Evolutionary conservation across 2,113 vertebrate species (phyloP).

Genomic region (Gracilinanus agilis): DNA sequence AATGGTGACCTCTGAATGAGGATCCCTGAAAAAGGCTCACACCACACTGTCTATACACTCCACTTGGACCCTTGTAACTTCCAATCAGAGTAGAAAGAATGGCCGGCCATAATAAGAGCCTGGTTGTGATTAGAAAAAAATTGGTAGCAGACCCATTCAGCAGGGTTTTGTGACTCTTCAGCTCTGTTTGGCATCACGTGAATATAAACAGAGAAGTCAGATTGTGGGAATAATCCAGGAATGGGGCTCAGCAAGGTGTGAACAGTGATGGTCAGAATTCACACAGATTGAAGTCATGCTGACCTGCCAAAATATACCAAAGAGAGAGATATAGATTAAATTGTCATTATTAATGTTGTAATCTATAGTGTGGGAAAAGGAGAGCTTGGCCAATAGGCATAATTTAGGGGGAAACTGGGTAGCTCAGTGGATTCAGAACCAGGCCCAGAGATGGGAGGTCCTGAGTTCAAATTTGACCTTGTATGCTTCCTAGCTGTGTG

Average conservation of each 20-base stretch:
- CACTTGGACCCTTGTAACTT: too few relatives aligned
- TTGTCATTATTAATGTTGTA: neutral
- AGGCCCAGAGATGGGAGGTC: too few relatives aligned
- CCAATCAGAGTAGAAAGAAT: too few relatives aligned
- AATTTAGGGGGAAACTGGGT: too few relatives aligned
- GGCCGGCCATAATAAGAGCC: neutral
- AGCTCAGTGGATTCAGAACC: too few relatives aligned
- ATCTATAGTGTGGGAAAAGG: neutral
- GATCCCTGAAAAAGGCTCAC: too few relatives aligned
- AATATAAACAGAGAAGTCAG: neutral
- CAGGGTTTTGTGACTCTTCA: neutral
- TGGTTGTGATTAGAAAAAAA: neutral
- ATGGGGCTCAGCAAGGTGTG: neutral
- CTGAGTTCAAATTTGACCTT: too few relatives aligned
- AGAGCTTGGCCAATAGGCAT: too few relatives aligned
- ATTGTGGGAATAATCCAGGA: neutral
- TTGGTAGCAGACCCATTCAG: neutral
- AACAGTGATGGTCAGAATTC: neutral
- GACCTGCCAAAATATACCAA: neutral
- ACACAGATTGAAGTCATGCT: neutral
- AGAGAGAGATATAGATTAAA: neutral
- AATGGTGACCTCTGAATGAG: neutral
- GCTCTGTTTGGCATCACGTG: neutral
- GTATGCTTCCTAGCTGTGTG: too few relatives aligned
- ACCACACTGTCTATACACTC: too few relatives aligned